phyloP scores from a whole-genome alignment of 2,888 invertebrate genomes.

The Eumacrocentrus americanus region DNA sequence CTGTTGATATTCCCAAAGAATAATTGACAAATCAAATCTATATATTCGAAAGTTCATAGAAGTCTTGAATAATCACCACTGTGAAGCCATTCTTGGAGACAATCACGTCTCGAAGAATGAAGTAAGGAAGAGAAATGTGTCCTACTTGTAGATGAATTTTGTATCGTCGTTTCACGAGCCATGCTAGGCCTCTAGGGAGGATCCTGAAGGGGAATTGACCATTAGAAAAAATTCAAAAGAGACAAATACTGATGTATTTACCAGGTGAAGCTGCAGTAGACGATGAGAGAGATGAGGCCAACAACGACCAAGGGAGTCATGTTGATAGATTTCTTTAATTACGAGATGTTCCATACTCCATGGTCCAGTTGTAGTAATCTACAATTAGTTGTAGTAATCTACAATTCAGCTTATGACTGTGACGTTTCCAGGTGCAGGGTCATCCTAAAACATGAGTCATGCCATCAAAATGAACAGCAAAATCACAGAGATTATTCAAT shows the following conservation, averaged over 20 bases:
- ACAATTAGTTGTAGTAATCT: too few relatives aligned
- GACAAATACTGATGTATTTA: constrained; percentile 54
- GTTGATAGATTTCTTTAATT: background rate
- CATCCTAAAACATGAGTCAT: too few relatives aligned
- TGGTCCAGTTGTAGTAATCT: too few relatives aligned
- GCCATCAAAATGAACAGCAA: too few relatives aligned
- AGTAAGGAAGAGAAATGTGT: constrained; percentile 79
- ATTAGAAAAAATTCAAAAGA: background rate
- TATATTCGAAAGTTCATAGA: too few relatives aligned
- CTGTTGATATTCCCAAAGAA: too few relatives aligned
- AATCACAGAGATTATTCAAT: too few relatives aligned
- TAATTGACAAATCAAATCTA: too few relatives aligned
- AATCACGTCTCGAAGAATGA: constrained; percentile 80
- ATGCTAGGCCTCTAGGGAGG: constrained; percentile 77
- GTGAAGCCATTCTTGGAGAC: constrained; percentile 80
- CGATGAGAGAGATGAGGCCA: constrained; percentile 54
- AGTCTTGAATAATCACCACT: constrained; percentile 66
- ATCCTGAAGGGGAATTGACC: constrained; percentile 66
- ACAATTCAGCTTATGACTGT: too few relatives aligned
- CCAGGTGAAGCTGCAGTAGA: constrained; percentile 71
- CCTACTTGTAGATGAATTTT: constrained; percentile 81
- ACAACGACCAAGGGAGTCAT: constrained; percentile 62
- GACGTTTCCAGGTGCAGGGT: too few relatives aligned
- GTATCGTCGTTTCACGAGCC: constrained; percentile 80
- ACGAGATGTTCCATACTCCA: background rate